Percentiles rank a stretch among this genome's conserved stretches.
phyloP scores from a whole-genome alignment of 2,888 invertebrate genomes.

The Lottia scabra region DNA sequence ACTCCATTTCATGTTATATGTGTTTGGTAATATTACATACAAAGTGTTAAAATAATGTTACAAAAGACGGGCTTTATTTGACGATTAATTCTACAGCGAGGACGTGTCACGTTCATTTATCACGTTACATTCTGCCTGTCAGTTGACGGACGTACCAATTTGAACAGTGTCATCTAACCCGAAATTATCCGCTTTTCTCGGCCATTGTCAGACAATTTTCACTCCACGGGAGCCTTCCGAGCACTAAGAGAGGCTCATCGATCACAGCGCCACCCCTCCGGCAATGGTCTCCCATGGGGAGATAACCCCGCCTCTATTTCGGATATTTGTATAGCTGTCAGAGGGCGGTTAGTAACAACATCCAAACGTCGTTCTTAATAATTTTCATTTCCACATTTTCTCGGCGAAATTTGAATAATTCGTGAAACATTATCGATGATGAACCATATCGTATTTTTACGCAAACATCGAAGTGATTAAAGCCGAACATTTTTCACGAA shows the following conservation, averaged over 20 bases:
- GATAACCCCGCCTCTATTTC: neutral
- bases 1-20: neutral
- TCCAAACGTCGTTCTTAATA: neutral
- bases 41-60: neutral
- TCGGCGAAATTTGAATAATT: neutral
- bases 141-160: neutral
- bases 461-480: neutral
- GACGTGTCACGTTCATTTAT: neutral
- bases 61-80: no score
- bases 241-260: conserved; percentile 1
- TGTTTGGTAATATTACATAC: conserved; percentile 1
- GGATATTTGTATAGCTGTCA: conserved; percentile 6
- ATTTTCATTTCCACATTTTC: neutral
- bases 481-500: neutral
- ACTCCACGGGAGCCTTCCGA: conserved; percentile 1
- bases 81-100: neutral
- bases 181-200: neutral
- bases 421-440: neutral
- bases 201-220: neutral
- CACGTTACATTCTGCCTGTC: neutral
- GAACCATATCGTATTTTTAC: neutral
- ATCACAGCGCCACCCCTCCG: conserved; percentile 3
- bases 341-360: neutral
- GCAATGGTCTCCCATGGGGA: conserved; percentile 4
- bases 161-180: neutral